Base-by-base conservation (phyloP, 2,888 invertebrate species). In the Anaspis maculata region DNA sequence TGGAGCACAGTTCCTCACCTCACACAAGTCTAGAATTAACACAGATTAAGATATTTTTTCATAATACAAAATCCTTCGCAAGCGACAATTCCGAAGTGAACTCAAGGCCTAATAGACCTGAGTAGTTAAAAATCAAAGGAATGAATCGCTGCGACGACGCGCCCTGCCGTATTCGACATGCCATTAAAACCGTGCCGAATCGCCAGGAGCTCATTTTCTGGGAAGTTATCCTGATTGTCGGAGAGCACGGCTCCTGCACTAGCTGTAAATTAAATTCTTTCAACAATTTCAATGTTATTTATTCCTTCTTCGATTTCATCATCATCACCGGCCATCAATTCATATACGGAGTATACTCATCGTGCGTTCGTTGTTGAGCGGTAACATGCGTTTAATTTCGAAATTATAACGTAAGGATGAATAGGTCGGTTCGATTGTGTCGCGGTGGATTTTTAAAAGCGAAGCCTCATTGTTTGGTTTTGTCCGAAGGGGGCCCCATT, bases 241-340 rank as follows among this genome's bases (percentile, higher is more conserved):
- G 36, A 45, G 46, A 43, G 44, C 44, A 37, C n/a, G n/a, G n/a
- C n/a, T n/a, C n/a, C n/a, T n/a, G n/a, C n/a, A n/a, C n/a, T n/a
- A 52, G 46, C 47, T 47, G 46, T 45, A 51, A 49, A 51, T 51
- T 51, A 49, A 54, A 54, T 54, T 52, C 52, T 51, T 51, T 50
- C 44, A 48, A 44, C 42, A 42, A 44, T 48, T 47, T 48, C 48
- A 47, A n/a, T n/a, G n/a, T n/a, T 39, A 36, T 39, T 39, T 39
- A 39, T 39, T 39, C 33, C 39, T 32, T 39, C 35, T 39, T 39
- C 36, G 36, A 39, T 39, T 39, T 26, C 27, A 41, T 39, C 41
- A 39, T 41, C 28, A 41, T 39, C 39, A 38, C 45, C 40, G 40
- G 32, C 42, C 42, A 45, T 45, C 42, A 39, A 42, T 32, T 42